Evolutionary conservation across 2,888 invertebrate genomes (phyloP), one percentile per base, ranked within the genome.

Genomic region (Leptarthrus brevirostris): DNA sequence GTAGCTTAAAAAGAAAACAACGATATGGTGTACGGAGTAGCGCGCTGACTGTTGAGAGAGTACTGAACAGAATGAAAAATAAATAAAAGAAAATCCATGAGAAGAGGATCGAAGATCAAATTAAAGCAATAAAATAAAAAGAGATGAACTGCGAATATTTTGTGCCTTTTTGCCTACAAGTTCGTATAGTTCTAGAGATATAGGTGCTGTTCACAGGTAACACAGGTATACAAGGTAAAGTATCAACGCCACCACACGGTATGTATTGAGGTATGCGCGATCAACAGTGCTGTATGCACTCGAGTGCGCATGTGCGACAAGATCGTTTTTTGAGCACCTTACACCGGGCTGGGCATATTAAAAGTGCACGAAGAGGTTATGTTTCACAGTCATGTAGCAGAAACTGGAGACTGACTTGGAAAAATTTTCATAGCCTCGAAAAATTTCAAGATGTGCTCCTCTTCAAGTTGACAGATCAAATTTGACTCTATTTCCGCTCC

Each of bases 1-100:
- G 69, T 52, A 52, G 69, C 69, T 69, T 52, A 69, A 69, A 69
- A 69, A 69, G 69, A 69, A 44, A 52, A 69, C 69, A 24, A 52
- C 52, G 52, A 52, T 10, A n/a, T n/a, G 44, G 18, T 24, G 52
- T 52, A 69, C 52, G 12, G 30, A 69, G 69, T 20, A 52, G 52
- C 52, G 18, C 52, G 49, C 18, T 30, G 52, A 49, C 69, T 26
- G 52, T 30, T 30, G 26, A 69, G 30, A 49, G 69, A 69, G 69
- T 69, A 52, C 34, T 24, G 52, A 69, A 49, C 52, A 52, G 18
- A 52, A 34, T 24, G 69, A 52, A 69, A 69, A 49, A 69, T 69
- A 69, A 69, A 52, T 54, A 54, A 26, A 54, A 54, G 54, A 54
- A 12, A 24, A 10, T 54, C 14, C 6, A n/a, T n/a, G 18, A 20